Base-by-base conservation (phyloP, 2,797 vertebrate genomes). In the Sphaeramia orbicularis region DNA sequence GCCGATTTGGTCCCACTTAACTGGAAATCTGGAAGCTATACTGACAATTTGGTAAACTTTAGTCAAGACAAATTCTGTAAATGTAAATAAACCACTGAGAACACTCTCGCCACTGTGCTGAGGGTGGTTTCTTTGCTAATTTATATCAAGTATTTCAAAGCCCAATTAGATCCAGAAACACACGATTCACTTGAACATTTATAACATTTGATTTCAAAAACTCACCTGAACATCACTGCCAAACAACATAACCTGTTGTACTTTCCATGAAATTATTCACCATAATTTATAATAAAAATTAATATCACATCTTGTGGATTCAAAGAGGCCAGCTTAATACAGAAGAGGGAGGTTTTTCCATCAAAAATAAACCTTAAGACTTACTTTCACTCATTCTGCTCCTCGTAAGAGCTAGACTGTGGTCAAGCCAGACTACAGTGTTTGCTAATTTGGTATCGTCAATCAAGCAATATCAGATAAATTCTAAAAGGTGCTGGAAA, bases 311-410 rank as follows among this genome's bases (percentile, higher is more conserved):
- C 6, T 21, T 64, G 13, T 41, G 62, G 75, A 78, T 48, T 74
- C 21, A 66, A 84, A 78, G 56, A 6, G 19, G 45, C 48, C 38
- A 1, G 65, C 64, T 68, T 72, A 41, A 55, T 76, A 86, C 49
- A 71, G 55, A 81, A 10, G 10, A 21, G 24, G 0, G 6, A 14
- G 79, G 79, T 65, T 62, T 65, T 66, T 21, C 19, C n/a, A 63
- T 52, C 42, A 52, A 44, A 78, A 72, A 78, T 52, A 59, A 51
- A 57, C 73, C 47, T 69, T 72, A 84, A 81, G 74, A 87, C 75
- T 54, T 47, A 41, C 15, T 56, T 60, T 51, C 9, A 35, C 42
- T 56, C 42, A 2, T 27, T 10, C 16, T 36, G 47, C 40, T 19
- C 43, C 47, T 64, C 9, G 42, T 24, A 16, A n/a, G 6, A 69